Conservation (phyloP, 2,797 vertebrate genomes). For the Pagetopsis macropterus region DNA sequence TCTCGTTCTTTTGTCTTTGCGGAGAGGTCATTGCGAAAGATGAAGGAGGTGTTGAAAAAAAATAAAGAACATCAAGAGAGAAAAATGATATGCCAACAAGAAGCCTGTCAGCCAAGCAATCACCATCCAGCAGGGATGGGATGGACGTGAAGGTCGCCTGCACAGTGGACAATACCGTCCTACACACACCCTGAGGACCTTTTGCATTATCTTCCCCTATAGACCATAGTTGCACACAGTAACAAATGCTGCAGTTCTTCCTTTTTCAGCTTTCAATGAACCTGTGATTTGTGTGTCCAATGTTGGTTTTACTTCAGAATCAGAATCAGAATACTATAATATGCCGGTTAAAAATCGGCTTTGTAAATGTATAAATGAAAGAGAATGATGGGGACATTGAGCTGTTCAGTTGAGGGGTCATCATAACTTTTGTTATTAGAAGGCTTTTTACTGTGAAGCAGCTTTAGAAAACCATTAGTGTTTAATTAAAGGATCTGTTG, state of each 20-base stretch:
- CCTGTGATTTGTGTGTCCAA: background rate
- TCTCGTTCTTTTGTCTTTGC: slow-evolving; percentile 16
- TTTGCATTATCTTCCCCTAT: background rate
- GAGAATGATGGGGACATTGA: background rate
- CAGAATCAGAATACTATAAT: too few relatives aligned
- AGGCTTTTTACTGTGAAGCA: background rate
- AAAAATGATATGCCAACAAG: slow-evolving; percentile 71
- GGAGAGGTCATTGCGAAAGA: slow-evolving; percentile 32
- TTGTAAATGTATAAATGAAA: background rate
- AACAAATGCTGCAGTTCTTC: background rate
- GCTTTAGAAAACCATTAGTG: background rate
- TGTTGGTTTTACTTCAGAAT: background rate
- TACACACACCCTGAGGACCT: background rate
- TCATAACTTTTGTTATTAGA: background rate
- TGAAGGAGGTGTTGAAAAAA: slow-evolving; percentile 43
- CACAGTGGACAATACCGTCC: slow-evolving; percentile 12
- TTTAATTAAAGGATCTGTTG: background rate
- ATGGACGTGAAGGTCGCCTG: slow-evolving; percentile 44
- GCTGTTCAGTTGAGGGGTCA: background rate
- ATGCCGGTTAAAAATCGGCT: background rate
- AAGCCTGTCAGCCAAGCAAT: slow-evolving; percentile 60
- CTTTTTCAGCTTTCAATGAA: too few relatives aligned
- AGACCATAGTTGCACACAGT: background rate
- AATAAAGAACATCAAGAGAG: slow-evolving; percentile 49
- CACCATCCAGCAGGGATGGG: slow-evolving; percentile 58